Base-by-base conservation (phyloP, 92 coral and sea anemone genomes). In the Heteractis magnifica region DNA sequence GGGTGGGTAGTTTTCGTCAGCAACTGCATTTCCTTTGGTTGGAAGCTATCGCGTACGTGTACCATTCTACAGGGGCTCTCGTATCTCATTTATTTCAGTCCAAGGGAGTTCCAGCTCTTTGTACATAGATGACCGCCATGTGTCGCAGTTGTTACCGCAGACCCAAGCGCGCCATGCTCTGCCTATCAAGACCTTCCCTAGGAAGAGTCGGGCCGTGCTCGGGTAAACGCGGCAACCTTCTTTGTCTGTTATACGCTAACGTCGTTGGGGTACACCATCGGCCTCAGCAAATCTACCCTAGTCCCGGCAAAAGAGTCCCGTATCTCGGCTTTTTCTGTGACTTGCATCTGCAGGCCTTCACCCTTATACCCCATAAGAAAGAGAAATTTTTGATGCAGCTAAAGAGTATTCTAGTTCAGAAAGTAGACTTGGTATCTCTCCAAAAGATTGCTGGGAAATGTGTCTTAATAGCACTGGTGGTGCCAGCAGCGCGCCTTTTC, bases 401-500 rank as follows among this genome's bases (percentile, higher is more conserved):
- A 21, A 18, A 64, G 71, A 9, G 1, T 0, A n/a, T 19, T 18
- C n/a, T 64, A 19, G 23, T 12, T 8, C 15, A n/a, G 9, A 4
- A 4, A 13, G 51, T 59, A 2, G 53, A 26, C 1, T 18, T 72
- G 18, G 49, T 56, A 4, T 59, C 88, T n/a, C 71, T 88, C 1
- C 87, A 88, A 59, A 60, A 77, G 1, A 34, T 79, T 0, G 60
- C 72, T 34, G 87, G 87, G n/a, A 82, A 83, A 58, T 83, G 85
- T 71, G 49, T 49, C 20, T 87, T 84, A 7, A 16, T 88, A 26
- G 70, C 88, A 26, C 74, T 84, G 0, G 88, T 83, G 0, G 83
- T 88, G 23, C 91, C 91, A 50, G 88, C 86, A 49, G 83, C 91
- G 0, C 23, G 82, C 0, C 15, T 88, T 3, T 88, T 71, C 73